phyloP scores from a whole-genome alignment of 2,888 invertebrate species.

The Euplagia quadripunctaria region DNA sequence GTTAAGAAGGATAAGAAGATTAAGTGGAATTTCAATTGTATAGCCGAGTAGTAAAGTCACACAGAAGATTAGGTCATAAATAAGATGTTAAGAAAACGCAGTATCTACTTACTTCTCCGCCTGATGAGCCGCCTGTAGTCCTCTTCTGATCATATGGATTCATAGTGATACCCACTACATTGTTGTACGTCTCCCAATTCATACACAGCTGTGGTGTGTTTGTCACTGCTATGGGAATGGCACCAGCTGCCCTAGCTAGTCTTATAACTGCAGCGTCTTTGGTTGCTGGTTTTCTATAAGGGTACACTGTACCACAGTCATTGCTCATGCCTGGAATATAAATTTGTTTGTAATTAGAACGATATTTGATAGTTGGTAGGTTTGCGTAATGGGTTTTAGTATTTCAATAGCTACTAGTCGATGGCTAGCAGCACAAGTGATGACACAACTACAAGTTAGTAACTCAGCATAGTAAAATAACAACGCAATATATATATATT shows the following conservation, averaged over 20 bases:
- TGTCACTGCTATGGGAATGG: constrained; percentile 94
- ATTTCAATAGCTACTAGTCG: neutral
- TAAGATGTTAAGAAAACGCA: too few species aligned
- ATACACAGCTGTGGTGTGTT: constrained; percentile 97
- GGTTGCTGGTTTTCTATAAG: constrained; percentile 88
- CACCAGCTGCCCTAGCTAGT: constrained; percentile 92
- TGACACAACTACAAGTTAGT: neutral
- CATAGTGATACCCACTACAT: constrained; percentile 93
- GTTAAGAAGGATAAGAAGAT: too few species aligned
- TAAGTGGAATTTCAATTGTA: too few species aligned
- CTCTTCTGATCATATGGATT: constrained; percentile 96
- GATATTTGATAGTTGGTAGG: neutral
- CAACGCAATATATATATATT: neutral
- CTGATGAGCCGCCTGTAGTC: constrained; percentile 96
- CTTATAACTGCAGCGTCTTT: constrained; percentile 92
- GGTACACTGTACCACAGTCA: constrained; percentile 90
- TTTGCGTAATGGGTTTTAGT: neutral
- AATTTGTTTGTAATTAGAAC: constrained; percentile 18
- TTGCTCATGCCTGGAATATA: constrained; percentile 89
- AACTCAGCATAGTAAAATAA: neutral
- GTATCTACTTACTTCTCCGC: constrained; percentile 90
- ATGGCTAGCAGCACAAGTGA: neutral
- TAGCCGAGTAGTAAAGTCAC: too few species aligned
- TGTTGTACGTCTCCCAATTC: constrained; percentile 97
- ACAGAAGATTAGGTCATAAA: too few species aligned